Conservation (phyloP, 2,113 vertebrate genomes). For the Chaetodon trifascialis region DNA sequence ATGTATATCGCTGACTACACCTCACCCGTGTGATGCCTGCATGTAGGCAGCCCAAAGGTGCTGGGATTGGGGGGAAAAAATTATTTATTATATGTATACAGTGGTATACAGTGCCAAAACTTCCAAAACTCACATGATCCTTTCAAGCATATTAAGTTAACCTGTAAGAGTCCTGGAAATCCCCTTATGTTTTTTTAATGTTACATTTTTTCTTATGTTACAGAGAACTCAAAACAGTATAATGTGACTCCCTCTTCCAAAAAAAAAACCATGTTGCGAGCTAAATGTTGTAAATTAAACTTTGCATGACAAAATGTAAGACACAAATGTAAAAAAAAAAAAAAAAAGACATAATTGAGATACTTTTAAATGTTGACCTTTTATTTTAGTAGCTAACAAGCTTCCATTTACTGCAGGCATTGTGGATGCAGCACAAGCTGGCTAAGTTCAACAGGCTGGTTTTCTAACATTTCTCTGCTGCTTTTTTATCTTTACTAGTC, state of each 20-base stretch:
- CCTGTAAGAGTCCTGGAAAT: neutral
- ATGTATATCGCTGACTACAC: constrained; percentile 97
- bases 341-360: too few species aligned
- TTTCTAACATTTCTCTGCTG: too few species aligned
- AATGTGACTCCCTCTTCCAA: neutral
- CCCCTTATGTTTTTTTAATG: neutral
- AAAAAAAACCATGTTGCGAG: too few species aligned
- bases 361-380: too few species aligned
- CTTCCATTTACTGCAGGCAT: too few species aligned
- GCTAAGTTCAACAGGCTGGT: too few species aligned
- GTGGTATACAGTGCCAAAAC: neutral
- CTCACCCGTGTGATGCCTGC: constrained; percentile 90
- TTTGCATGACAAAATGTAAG: too few species aligned
- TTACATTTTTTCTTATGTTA: neutral
- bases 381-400: too few species aligned
- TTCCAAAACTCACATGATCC: neutral
- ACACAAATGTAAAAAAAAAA: too few species aligned
- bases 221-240: neutral
- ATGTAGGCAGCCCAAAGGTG: constrained; percentile 90
- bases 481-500: too few species aligned
- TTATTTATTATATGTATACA: constrained; percentile 5
- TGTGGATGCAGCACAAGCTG: too few species aligned
- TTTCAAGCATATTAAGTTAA: neutral
- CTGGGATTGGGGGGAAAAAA: constrained; percentile 25
- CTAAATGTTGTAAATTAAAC: too few species aligned